Evolutionary conservation across 2,888 invertebrate species (phyloP), one percentile per base, ranked within the genome.

Genomic region (Digitonthophagus gazella): DNA sequence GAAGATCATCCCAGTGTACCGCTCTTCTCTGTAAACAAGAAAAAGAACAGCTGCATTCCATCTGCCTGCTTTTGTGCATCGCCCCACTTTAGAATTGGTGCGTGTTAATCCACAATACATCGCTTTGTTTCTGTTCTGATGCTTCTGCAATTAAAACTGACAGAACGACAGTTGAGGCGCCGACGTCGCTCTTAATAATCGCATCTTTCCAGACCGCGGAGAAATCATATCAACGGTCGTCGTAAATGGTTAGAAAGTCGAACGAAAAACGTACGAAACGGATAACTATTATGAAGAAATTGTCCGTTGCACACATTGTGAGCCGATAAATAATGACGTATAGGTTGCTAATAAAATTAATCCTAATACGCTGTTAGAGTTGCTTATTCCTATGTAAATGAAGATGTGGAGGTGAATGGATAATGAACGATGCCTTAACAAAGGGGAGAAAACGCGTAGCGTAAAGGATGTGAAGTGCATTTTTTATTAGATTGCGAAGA

Each of bases 71-170:
- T 61, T 20, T 19, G 19, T 61, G 61, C 61, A 19, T 61, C 61
- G 61, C 61, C 61, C 61, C 61, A 61, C 61, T 61, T 61, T 61
- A 18, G 61, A 61, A 61, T 61, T 61, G 61, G 61, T 61, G 61
- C 61, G 61, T 61, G 61, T n/a, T 61, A 61, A 61, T 61, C 61
- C 19, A 19, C 61, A 61, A 61, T 61, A 18, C 20, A 44, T 44
- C 28, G 28, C 28, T 44, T 44, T 44, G 28, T 44, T 44, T 44
- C 28, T 44, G 28, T 44, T 44, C 28, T 44, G 28, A 44, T 44
- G 28, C 28, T 11, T 44, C 28, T 44, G 28, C 28, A 44, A 44
- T 44, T 44, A 44, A 8, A 44, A 44, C 28, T 44, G 28, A 44
- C 28, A 44, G 6, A 11, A 44, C 28, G 28, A 44, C 28, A 44